Evolutionary conservation across 92 coral and sea anemone genomes (phyloP).

Genomic region (Epizoanthus fatuus): DNA sequence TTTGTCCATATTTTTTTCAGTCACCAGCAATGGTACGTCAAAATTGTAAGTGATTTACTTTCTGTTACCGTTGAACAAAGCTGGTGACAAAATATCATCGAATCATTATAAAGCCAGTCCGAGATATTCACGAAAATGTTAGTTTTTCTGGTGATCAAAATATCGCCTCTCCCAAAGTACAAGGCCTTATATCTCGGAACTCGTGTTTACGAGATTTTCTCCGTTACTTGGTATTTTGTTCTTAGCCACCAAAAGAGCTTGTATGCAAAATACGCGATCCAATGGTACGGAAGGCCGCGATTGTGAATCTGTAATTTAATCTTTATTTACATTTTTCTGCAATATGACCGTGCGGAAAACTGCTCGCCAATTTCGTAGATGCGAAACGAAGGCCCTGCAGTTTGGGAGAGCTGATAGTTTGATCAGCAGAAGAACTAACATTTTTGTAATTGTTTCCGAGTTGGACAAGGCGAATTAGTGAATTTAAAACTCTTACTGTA

Average conservation of each 20-base stretch:
- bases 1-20: constrained; percentile 25
- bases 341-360: neutral
- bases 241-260: neutral
- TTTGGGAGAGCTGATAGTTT: constrained; percentile 2
- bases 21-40: constrained; percentile 33
- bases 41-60: constrained; percentile 20
- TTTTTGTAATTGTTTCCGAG: constrained; percentile 7
- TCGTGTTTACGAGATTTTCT: neutral
- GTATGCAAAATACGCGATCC: constrained; percentile 29
- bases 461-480: constrained; percentile 1
- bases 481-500: neutral
- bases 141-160: too few relatives aligned
- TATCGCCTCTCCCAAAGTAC: too few relatives aligned
- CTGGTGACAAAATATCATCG: neutral
- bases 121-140: too few relatives aligned
- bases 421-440: neutral
- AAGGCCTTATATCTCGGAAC: too few relatives aligned
- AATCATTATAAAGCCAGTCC: too few relatives aligned
- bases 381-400: constrained; percentile 14
- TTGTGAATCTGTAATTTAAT: constrained; percentile 8
- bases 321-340: neutral
- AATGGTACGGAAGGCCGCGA: constrained; percentile 16
- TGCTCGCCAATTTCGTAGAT: too few relatives aligned
- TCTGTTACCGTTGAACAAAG: constrained; percentile 30
- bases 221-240: neutral